A percentile compares a stretch with the other conserved stretches of the same genome.
phyloP scores from a whole-genome alignment of 2,888 invertebrate genomes.

The Meandrusa payeni region DNA sequence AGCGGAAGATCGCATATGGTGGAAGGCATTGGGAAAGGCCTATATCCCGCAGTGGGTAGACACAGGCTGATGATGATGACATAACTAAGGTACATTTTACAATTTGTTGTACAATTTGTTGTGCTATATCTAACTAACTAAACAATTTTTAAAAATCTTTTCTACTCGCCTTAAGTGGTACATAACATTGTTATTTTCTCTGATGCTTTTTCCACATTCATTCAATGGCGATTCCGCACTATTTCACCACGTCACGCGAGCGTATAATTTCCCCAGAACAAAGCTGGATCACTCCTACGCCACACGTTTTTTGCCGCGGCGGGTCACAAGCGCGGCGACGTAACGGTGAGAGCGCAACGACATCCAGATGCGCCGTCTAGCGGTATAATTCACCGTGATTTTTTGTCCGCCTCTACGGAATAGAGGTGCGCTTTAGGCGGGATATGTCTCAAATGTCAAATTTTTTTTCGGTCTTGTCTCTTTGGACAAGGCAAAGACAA shows the following conservation, averaged over 20 bases:
- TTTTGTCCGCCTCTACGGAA: slow-evolving; percentile 44
- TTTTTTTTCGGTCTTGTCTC: slow-evolving; percentile 5
- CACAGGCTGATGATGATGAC: no score
- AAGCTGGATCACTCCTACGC: slow-evolving; percentile 55
- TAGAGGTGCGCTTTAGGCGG: slow-evolving; percentile 18
- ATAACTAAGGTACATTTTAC: no score
- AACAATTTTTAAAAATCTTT: no score
- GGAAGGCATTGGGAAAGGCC: no score
- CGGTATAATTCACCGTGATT: slow-evolving; percentile 65
- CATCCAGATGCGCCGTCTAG: slow-evolving; percentile 73
- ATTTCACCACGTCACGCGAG: slow-evolving; percentile 52
- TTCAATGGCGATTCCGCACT: slow-evolving; percentile 41
- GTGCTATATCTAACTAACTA: no score
- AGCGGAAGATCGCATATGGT: no score
- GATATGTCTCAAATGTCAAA: slow-evolving; percentile 18
- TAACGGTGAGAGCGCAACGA: slow-evolving; percentile 72
- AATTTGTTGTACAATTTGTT: no score
- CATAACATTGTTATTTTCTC: background rate
- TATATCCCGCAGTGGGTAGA: no score
- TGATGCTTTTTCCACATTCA: slow-evolving; percentile 31
- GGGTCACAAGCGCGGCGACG: slow-evolving; percentile 48
- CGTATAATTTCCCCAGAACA: slow-evolving; percentile 53
- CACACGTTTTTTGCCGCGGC: slow-evolving; percentile 51
- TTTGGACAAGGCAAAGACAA: slow-evolving; percentile 5
- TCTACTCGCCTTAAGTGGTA: no score